Base-by-base conservation (phyloP, 2,888 invertebrate genomes). In the Polydrusus pterygomalis region DNA sequence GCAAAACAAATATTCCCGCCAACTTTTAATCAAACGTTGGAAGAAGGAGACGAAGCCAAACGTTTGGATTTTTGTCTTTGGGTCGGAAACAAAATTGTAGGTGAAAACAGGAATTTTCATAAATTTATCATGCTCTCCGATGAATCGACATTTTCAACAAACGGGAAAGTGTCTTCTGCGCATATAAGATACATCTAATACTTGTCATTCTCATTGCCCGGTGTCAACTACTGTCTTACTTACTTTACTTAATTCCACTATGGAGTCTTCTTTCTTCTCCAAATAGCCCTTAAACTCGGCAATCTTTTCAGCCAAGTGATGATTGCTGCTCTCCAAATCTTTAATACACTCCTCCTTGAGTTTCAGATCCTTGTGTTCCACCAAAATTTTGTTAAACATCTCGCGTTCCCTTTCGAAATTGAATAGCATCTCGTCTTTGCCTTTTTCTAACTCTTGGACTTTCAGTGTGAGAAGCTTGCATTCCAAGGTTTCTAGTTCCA, bases 361-460 rank as follows among this genome's bases (percentile, higher is more conserved):
- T 38, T 72, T 70, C 34, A 76, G 72, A 13, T 78, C 77, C 47
- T 73, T 70, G 25, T 77, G 76, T 18, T 70, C 68, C 10, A 64
- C 65, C 25, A 77, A 58, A 40, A 77, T 60, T 17, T 80, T 73
- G 47, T 81, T 80, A 58, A 78, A 80, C 74, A 78, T 74, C 71
- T 79, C 79, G 30, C 80, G 72, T 68, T 82, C 81, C 47, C 77
- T 73, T 68, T 82, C 82, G 51, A 81, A 77, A 43, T 78, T 74
- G 30, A 77, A 51, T 9, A 74, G n/a, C 15, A 80, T 56, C 25
- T 56, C 77, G 18, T 77, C 63, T 15, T 78, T 78, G 68, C 81
- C 79, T 20, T 79, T 68, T 70, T 82, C 81, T 20, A 80, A 20
- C 49, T 78, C 79, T 58, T 81, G 78, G 5, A 81, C 54, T 71